Conservation (phyloP, 2,797 vertebrate species). For the Microctenopoma steveboyesi region DNA sequence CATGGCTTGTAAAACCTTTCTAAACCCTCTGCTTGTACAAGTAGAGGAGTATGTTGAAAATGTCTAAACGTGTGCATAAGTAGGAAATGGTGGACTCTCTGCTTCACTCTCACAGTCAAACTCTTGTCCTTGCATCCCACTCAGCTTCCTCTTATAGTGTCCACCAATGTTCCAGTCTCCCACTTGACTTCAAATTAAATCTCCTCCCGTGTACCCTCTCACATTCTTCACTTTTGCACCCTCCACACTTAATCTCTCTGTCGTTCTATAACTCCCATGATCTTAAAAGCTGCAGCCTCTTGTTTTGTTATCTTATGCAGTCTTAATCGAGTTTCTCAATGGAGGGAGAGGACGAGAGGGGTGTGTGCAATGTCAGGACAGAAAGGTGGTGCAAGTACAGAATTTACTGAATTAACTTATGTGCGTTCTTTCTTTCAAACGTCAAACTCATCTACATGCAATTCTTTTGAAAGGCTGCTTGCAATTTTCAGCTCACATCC, state of each 20-base stretch:
- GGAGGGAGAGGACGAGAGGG: conserved; percentile 9
- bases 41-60: conserved; percentile 15
- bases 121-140: conserved; percentile 12
- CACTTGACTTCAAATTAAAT: conserved; percentile 34
- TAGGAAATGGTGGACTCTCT: neutral
- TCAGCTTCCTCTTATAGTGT: conserved; percentile 7
- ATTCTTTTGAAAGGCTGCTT: neutral
- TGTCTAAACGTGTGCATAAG: conserved; percentile 13
- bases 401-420: conserved; percentile 1
- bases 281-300: conserved; percentile 47
- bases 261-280: conserved; percentile 26
- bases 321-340: conserved; percentile 48
- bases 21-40: conserved; percentile 46
- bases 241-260: conserved; percentile 28
- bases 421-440: conserved; percentile 10
- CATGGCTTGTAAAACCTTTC: conserved; percentile 57
- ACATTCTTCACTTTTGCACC: conserved; percentile 31
- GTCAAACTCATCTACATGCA: neutral
- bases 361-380: conserved; percentile 25
- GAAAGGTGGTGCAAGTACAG: conserved; percentile 1
- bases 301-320: conserved; percentile 50
- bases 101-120: neutral
- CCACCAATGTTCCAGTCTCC: neutral
- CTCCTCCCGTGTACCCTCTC: conserved; percentile 7
- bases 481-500: neutral